Evolutionary conservation across 2,797 vertebrate genomes (phyloP).

Genomic region (Paedocypris micromegethes): DNA sequence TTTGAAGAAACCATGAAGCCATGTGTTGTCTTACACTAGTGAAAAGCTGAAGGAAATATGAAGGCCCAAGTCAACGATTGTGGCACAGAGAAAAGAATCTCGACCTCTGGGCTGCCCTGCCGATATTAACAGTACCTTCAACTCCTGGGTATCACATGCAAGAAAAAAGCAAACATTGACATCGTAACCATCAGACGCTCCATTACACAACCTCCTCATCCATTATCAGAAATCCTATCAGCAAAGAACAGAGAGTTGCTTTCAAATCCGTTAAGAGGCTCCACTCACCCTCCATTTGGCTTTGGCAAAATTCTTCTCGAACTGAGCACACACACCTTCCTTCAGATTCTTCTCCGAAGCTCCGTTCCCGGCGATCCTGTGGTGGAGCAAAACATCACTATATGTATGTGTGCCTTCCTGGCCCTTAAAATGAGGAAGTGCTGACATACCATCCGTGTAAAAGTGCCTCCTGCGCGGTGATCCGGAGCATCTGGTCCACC

Average conservation of each 20-base stretch:
- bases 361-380: slow-evolving; percentile 77
- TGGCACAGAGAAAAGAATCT: slow-evolving; percentile 52
- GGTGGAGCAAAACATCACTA: slow-evolving; percentile 18
- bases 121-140: slow-evolving; percentile 75
- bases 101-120: slow-evolving; percentile 62
- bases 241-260: slow-evolving; percentile 17
- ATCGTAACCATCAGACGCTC: slow-evolving; percentile 54
- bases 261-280: slow-evolving; percentile 3
- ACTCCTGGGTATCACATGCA: slow-evolving; percentile 72
- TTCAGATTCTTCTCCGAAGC: slow-evolving; percentile 83
- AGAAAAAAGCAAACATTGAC: slow-evolving; percentile 69
- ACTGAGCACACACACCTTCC: slow-evolving; percentile 80
- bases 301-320: slow-evolving; percentile 87
- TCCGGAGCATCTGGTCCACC: slow-evolving; percentile 80
- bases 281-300: slow-evolving; percentile 82
- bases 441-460: slow-evolving; percentile 72
- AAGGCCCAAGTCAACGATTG: slow-evolving; percentile 46
- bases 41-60: slow-evolving; percentile 26
- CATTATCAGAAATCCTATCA: slow-evolving; percentile 1
- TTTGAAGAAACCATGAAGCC: slow-evolving; percentile 26
- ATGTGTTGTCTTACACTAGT: slow-evolving; percentile 15
- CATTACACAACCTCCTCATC: slow-evolving; percentile 45
- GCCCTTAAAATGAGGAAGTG: slow-evolving; percentile 5
- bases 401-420: background rate
- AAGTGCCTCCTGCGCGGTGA: slow-evolving; percentile 79